Conservation (phyloP, 2,113 vertebrate species). For the Tricholaema leucomelas region DNA sequence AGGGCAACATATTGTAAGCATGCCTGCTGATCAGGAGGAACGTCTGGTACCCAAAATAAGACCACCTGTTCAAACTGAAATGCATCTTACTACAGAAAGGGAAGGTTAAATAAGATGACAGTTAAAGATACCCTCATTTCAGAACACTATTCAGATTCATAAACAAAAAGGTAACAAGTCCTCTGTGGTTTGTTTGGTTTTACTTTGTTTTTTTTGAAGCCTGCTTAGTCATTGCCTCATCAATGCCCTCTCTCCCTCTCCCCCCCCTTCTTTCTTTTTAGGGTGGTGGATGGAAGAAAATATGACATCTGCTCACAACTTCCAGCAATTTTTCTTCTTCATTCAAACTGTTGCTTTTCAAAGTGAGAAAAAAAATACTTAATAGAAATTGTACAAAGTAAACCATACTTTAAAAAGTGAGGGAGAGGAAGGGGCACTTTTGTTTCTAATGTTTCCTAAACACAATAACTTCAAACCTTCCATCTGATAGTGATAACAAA, state of each 20-base stretch:
- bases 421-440: not conserved
- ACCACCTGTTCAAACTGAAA: not conserved
- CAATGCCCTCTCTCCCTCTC: not conserved
- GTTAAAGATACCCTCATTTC: not conserved
- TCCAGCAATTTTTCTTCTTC: not conserved
- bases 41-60: not conserved
- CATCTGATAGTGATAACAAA: not conserved
- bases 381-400: not conserved
- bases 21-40: not conserved
- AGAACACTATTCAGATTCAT: slow-evolving; percentile 45
- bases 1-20: not conserved
- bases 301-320: slow-evolving; percentile 21
- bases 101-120: not conserved
- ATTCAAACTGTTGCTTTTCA: not conserved
- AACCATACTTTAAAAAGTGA: not conserved
- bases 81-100: not conserved
- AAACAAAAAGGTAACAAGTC: not conserved
- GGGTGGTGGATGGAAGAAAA: not conserved
- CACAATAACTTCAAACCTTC: not conserved
- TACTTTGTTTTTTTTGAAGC: not conserved
- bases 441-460: not conserved
- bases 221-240: not conserved
- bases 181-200: not conserved
- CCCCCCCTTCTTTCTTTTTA: no score
- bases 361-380: not conserved